Evolutionary conservation across 2,888 invertebrate species (phyloP).

Genomic region (Tridacna crocea): DNA sequence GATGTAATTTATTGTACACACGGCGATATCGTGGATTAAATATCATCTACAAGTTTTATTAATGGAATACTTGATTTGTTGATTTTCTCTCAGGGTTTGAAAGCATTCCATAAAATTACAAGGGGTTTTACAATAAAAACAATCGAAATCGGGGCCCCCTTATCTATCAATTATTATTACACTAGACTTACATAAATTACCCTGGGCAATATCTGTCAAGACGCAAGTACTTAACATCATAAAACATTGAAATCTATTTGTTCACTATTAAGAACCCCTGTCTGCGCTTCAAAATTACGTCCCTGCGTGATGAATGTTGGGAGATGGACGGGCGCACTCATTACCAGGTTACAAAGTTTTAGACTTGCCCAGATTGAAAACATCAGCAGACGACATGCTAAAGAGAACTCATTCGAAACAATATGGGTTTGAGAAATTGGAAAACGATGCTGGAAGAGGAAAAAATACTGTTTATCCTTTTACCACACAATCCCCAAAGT

Average conservation of each 20-base stretch:
- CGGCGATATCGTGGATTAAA: slow-evolving; percentile 12
- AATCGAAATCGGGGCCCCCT: slow-evolving; percentile 23
- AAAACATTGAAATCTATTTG: slow-evolving; percentile 23
- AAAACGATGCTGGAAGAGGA: too few species aligned
- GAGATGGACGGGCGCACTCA: not conserved
- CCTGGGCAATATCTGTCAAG: slow-evolving; percentile 31
- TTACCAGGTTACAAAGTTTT: too few species aligned
- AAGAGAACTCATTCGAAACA: too few species aligned
- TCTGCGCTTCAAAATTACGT: slow-evolving; percentile 9
- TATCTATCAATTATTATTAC: slow-evolving; percentile 34
- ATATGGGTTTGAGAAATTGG: too few species aligned
- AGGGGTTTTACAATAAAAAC: slow-evolving; percentile 27
- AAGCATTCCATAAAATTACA: slow-evolving; percentile 22
- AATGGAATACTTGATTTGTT: slow-evolving; percentile 21
- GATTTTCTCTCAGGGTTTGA: slow-evolving; percentile 21
- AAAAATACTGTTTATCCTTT: too few species aligned
- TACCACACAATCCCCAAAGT: too few species aligned
- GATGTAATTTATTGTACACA: slow-evolving; percentile 21
- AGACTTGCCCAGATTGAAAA: too few species aligned
- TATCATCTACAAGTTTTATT: slow-evolving; percentile 24
- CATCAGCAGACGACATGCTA: too few species aligned
- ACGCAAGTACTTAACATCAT: slow-evolving; percentile 28
- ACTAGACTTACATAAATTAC: slow-evolving; percentile 27
- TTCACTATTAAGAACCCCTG: slow-evolving; percentile 5
- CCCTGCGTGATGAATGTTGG: not conserved